These are phyloP conservation scores for Dastarcus helophoroides DNA, from an alignment of 2,888 invertebrate species.

Conservation along the genomic window DNA sequence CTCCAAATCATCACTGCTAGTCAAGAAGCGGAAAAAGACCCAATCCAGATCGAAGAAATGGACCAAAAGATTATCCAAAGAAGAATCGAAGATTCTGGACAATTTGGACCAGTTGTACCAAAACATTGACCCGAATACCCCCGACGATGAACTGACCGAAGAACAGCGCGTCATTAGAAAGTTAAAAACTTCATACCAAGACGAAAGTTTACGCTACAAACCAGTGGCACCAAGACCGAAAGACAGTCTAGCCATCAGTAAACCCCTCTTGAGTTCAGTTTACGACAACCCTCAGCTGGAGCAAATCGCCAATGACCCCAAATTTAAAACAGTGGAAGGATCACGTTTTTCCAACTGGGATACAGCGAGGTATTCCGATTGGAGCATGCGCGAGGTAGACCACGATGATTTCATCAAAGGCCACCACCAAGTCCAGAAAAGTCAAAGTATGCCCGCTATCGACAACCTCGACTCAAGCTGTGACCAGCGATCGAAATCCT, in stretches of 20 bases:
- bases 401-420: not conserved
- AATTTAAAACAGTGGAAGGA: conserved; percentile 22
- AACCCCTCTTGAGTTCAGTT: conserved; percentile 30
- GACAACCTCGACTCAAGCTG: too few relatives aligned
- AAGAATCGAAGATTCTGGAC: conserved; percentile 26
- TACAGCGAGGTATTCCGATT: not conserved
- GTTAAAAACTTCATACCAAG: conserved; percentile 27
- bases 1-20: too few relatives aligned
- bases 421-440: not conserved
- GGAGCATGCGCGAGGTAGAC: not conserved
- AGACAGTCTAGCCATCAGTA: conserved; percentile 31
- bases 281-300: conserved; percentile 28
- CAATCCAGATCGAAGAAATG: conserved; percentile 12
- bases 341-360: not conserved
- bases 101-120: conserved; percentile 25
- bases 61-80: conserved; percentile 21
- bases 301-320: conserved; percentile 24
- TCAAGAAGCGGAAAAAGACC: conserved; percentile 5
- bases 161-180: conserved; percentile 28
- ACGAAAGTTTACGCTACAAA: conserved; percentile 19
- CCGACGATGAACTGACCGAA: conserved; percentile 25
- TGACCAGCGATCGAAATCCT: too few relatives aligned
- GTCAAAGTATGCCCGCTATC: not conserved
- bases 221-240: conserved; percentile 28
- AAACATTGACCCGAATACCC: conserved; percentile 27